Evolutionary conservation across 1,140 invertebrate genomes (phyloP), one percentile per base, ranked within the genome.

Genomic region (Dinothrombium tinctorium): DNA sequence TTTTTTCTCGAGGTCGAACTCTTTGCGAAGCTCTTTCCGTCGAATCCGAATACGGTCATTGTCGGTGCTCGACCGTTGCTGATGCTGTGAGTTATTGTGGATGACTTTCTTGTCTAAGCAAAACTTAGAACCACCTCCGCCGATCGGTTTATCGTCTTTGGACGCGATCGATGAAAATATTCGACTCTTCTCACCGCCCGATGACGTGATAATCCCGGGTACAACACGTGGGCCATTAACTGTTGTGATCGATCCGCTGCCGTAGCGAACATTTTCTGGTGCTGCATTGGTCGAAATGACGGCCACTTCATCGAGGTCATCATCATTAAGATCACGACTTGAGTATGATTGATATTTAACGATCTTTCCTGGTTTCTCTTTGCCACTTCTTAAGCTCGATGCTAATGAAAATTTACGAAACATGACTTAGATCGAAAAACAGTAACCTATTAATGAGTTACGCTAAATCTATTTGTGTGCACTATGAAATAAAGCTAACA

Each of bases 241-340:
- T 24, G 46, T 40, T 48, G 61, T 54, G 7, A 19, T 14, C 19
- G 15, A 35, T 52, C 69, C 63, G n/a, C n/a, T n/a, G n/a, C n/a
- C n/a, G n/a, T n/a, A 66, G 52, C 69, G 64, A 50, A 71, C 63
- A 54, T 69, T 63, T 51, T 56, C 56, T 5, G 61, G 56, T 32
- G 54, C 55, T 14, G 58, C 66, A 49, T 68, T 67, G 44, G 64
- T 64, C 22, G 55, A 56, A 35, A 76, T 72, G n/a, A n/a, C n/a
- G n/a, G n/a, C n/a, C 50, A 78, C 76, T 59, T 77, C 73, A 49
- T 77, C 73, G 35, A 76, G 61, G 51, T 76, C 73, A 58, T 75
- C 61, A 31, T 64, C 61, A 26, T 53, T 47, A 23, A 52, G 50
- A 17, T 44, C 46, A 7, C 53, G 49, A 12, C 48, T 49, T 25